Evolutionary conservation across 2,113 vertebrate genomes (phyloP).

Genomic region (Andinoacara biseriatus): DNA sequence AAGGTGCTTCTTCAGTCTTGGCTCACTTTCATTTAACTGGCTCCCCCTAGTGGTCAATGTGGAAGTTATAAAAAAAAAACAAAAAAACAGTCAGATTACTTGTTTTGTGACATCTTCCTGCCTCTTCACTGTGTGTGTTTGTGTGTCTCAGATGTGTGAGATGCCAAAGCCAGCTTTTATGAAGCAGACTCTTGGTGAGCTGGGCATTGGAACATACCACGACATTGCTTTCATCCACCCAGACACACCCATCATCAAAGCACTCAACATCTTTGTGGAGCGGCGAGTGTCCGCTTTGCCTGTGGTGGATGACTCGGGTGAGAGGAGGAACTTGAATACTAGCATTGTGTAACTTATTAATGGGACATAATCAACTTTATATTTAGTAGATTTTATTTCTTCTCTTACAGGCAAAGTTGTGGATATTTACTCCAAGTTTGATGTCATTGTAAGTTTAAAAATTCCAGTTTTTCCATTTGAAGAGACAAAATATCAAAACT

Average conservation of each 20-base stretch:
- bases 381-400: background rate
- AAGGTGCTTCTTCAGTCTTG: background rate
- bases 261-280: conserved; percentile 97
- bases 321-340: background rate
- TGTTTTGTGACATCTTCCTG: background rate
- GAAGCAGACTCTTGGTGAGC: conserved; percentile 92
- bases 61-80: background rate
- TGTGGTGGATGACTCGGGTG: conserved; percentile 94
- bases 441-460: conserved; percentile 95
- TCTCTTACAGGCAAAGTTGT: conserved; percentile 93
- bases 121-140: background rate
- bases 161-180: conserved; percentile 99
- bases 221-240: conserved; percentile 97
- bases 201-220: conserved; percentile 95
- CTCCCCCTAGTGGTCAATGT: conserved; percentile 57
- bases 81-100: background rate
- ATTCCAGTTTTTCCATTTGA: background rate
- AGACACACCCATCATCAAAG: conserved; percentile 97
- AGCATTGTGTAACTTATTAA: background rate
- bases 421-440: conserved; percentile 99
- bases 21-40: conserved; percentile 24
- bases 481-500: background rate
- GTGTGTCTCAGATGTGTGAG: conserved; percentile 87
- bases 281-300: conserved; percentile 94
- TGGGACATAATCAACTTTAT: background rate